phyloP scores from a whole-genome alignment of 1,140 invertebrate species.

The Caenorhabditis brenneri region DNA sequence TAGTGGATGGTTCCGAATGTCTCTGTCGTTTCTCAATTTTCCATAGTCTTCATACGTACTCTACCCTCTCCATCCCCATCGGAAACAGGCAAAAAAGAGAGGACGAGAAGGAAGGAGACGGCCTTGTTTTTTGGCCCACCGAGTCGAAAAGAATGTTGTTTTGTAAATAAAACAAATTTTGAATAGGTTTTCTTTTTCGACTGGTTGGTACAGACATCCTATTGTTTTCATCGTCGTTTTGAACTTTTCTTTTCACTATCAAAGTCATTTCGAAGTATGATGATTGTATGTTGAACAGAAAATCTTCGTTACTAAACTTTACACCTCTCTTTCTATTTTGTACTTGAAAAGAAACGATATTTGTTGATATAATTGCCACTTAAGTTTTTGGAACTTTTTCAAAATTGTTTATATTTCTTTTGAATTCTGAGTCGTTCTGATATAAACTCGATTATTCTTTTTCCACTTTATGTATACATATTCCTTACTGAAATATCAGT shows the following conservation, averaged over 20 bases:
- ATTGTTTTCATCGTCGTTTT: neutral
- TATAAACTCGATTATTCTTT: too few relatives aligned
- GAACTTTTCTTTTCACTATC: neutral
- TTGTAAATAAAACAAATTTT: constrained; percentile 31
- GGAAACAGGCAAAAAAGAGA: constrained; percentile 16
- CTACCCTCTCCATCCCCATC: neutral
- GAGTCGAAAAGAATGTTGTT: constrained; percentile 27
- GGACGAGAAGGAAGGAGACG: neutral
- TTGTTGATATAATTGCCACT: too few relatives aligned
- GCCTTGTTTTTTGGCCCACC: constrained; percentile 33
- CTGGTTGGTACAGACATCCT: neutral
- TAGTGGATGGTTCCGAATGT: constrained; percentile 22
- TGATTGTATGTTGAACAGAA: too few relatives aligned
- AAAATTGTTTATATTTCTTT: too few relatives aligned
- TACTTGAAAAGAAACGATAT: too few relatives aligned
- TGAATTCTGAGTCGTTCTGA: too few relatives aligned
- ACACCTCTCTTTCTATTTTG: too few relatives aligned
- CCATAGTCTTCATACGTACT: neutral
- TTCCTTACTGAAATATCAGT: too few relatives aligned
- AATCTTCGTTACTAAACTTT: too few relatives aligned
- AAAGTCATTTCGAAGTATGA: neutral
- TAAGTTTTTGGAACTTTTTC: too few relatives aligned
- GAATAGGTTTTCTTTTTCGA: neutral
- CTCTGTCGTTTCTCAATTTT: neutral
- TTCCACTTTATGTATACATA: too few relatives aligned